Evolutionary conservation across 2,888 invertebrate species (phyloP), one percentile per base, ranked within the genome.

Genomic region (Scaptomyza cyrtandrae): DNA sequence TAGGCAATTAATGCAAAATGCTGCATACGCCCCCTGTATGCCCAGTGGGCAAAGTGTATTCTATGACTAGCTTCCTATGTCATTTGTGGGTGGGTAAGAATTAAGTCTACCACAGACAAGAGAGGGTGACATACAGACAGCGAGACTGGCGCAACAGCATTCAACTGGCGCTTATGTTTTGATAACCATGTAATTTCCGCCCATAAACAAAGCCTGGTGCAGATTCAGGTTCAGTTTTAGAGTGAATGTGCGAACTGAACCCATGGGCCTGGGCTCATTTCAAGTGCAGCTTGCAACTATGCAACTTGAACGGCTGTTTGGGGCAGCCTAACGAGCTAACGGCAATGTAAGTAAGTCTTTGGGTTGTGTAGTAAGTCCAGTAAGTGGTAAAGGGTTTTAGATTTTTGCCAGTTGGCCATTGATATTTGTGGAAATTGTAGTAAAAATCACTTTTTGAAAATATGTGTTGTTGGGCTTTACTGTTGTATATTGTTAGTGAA

Each of bases 121-220:
- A 41, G 19, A 19, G 3, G 2, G 7, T 7, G 43, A 39, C n/a
- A n/a, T 1, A 37, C n/a, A 1, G 37, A 37, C 37, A 44, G 14
- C 9, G 14, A 39, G 39, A 1, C 50, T 7, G 65, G 27, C 29
- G 19, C 35, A 77, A 77, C 68, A 70, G 78, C 68, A 78, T 71
- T 71, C 82, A 80, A 76, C 71, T 73, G 68, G 63, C 71, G 85
- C 78, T 82, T 83, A 83, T 85, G 85, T 84, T 83, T 84, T 83
- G 83, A 83, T 82, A 76, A 76, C 71, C 82, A 74, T 83, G 83
- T 83, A 83, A 83, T 83, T 84, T 83, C 85, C 83, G 82, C 64
- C 78, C 80, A 74, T 84, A 83, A 82, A 82, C 83, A 83, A 60
- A 78, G 48, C 44, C 59, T 39, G 54, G 39, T 24, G 33, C 61